Evolutionary conservation across 2,888 invertebrate species (phyloP), one percentile per base, ranked within the genome.

Genomic region (Drosophila anomelani): DNA sequence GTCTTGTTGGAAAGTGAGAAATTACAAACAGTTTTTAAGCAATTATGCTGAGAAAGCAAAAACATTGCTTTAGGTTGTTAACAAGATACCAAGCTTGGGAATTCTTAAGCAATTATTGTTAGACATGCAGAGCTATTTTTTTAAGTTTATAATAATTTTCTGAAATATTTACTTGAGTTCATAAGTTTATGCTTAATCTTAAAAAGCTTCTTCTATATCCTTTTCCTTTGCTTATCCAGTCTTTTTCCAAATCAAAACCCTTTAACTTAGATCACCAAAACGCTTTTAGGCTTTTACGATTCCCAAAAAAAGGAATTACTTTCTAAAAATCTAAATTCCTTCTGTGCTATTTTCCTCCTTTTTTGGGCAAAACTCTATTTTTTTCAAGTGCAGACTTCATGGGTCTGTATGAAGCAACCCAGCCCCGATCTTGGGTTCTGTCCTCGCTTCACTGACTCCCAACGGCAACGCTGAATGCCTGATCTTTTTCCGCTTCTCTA

Each of bases 401-500:
- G 23, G 39, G 20, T 26, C 62, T n/a, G 15, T 58, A 72, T 81
- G 78, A 69, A 59, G 81, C 76, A 85, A 82, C 64, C 46, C 53
- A 67, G 61, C 62, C 47, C 78, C 85, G 85, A 87, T 87, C 84
- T 85, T 87, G 80, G 76, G 77, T 80, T 82, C 85, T 82, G 70
- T 70, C 72, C 76, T 81, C 84, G 88, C 85, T 80, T 86, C 84
- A 86, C 76, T 81, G 85, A 78, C 75, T 73, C 55, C 55, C 51
- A 46, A 46, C 49, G 20, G 36, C 36, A 15, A 26, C 58, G 66
- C 43, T 54, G 57, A 43, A 46, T 46, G 56, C 54, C 58, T 53
- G 63, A 38, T 51, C 29, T 62, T 62, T 62, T 62, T 62, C 43
- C 49, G 55, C 51, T 53, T 36, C 36, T 62, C 29, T 7, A 32